Evolutionary conservation across 2,113 vertebrate genomes (phyloP).

Genomic region (Taxidea taxus): DNA sequence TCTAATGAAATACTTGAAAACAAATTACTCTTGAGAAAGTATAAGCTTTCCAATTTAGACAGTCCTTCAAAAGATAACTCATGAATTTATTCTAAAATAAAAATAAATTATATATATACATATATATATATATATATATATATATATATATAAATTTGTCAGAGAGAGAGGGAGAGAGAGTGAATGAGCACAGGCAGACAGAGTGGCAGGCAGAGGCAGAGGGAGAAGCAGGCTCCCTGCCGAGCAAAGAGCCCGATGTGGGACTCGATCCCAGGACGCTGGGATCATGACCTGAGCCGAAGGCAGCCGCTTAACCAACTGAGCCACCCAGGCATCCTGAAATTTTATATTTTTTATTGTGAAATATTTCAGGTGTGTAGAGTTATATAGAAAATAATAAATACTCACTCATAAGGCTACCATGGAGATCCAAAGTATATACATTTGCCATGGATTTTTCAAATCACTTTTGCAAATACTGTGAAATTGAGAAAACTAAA

Average conservation of each 20-base stretch:
- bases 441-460: background rate
- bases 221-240: too few relatives aligned
- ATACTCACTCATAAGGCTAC: background rate
- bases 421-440: background rate
- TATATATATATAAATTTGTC: too few relatives aligned
- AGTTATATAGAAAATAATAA: background rate
- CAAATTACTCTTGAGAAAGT: conserved; percentile 7
- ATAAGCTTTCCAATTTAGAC: background rate
- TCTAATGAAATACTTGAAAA: conserved; percentile 37
- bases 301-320: too few relatives aligned
- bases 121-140: too few relatives aligned
- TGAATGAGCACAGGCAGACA: too few relatives aligned
- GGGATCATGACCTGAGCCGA: too few relatives aligned
- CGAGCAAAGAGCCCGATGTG: too few relatives aligned
- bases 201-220: too few relatives aligned
- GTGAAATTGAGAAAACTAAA: background rate
- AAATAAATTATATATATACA: background rate
- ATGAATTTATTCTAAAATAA: conserved; percentile 1
- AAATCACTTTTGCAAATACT: background rate
- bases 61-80: background rate
- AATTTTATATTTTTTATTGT: conserved; percentile 19
- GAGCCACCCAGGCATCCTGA: too few relatives aligned
- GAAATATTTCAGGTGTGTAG: background rate
- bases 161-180: too few relatives aligned
- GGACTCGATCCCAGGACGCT: too few relatives aligned